A percentile compares a stretch with the other conserved stretches of the same genome.
phyloP scores from a whole-genome alignment of 2,797 vertebrate genomes.

The Sparus aurata region DNA sequence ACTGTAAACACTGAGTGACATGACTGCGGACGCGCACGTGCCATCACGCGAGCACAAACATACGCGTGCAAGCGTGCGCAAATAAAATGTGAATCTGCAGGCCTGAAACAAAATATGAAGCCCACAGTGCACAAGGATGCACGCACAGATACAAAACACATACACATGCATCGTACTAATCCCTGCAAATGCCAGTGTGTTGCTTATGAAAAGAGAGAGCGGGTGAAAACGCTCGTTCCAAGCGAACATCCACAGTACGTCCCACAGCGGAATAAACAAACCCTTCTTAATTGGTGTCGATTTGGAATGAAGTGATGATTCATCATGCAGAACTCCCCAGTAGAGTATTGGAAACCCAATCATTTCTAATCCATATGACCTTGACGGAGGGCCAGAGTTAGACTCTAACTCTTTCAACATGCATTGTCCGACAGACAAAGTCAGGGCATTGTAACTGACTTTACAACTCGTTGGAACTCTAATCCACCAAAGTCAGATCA shows the following conservation, averaged over 20 bases:
- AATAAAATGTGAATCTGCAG: conserved; percentile 52
- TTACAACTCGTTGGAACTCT: conserved; percentile 71
- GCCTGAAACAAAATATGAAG: conserved; percentile 57
- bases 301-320: conserved; percentile 83
- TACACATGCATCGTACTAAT: conserved; percentile 66
- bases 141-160: conserved; percentile 25
- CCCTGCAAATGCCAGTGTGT: conserved; percentile 75
- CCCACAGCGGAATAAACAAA: conserved; percentile 82
- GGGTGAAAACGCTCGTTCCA: conserved; percentile 62
- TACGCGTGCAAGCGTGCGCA: conserved; percentile 23
- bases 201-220: conserved; percentile 65
- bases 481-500: conserved; percentile 82
- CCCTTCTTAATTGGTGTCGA: conserved; percentile 84
- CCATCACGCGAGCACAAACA: conserved; percentile 18
- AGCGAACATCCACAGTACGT: conserved; percentile 71
- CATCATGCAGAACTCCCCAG: conserved; percentile 83
- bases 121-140: conserved; percentile 21
- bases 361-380: conserved; percentile 86
- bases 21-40: conserved; percentile 48
- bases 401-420: conserved; percentile 59
- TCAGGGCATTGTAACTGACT: conserved; percentile 67
- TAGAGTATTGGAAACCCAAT: conserved; percentile 84
- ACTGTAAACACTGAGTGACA: conserved; percentile 70
- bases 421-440: conserved; percentile 72
- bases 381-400: conserved; percentile 77